Evolutionary conservation across 2,888 invertebrate species (phyloP).

Genomic region (Pheosia gnoma): DNA sequence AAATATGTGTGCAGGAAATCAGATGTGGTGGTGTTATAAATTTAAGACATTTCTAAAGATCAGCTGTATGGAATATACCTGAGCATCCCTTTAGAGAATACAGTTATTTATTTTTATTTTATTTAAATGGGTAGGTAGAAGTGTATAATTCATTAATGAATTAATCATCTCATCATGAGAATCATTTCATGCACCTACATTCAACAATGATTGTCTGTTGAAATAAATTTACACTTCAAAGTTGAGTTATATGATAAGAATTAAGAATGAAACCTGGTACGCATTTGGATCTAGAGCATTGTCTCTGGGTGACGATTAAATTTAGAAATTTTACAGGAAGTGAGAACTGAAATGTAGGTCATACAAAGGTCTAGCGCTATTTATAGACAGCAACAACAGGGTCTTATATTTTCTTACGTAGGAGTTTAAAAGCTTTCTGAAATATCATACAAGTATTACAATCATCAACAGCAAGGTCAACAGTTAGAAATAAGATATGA

Average conservation of each 20-base stretch:
- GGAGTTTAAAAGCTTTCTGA: neutral
- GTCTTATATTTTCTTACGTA: slow-evolving; percentile 10
- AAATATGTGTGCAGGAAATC: too few species aligned
- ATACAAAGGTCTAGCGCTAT: slow-evolving; percentile 66
- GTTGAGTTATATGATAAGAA: slow-evolving; percentile 13
- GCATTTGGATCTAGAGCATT: slow-evolving; percentile 54
- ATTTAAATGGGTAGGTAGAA: neutral
- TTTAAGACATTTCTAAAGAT: too few species aligned
- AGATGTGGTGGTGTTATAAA: too few species aligned
- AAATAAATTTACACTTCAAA: neutral
- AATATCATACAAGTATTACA: neutral
- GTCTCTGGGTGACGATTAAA: slow-evolving; percentile 65
- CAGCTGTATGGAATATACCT: too few species aligned
- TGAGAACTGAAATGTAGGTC: slow-evolving; percentile 66
- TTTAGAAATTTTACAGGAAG: slow-evolving; percentile 72
- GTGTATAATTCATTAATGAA: neutral
- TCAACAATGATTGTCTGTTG: neutral
- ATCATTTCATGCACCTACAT: neutral
- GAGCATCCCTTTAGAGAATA: too few species aligned
- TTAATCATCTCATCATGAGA: neutral
- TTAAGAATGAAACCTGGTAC: slow-evolving; percentile 29
- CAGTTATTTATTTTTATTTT: too few species aligned
- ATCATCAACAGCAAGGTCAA: neutral
- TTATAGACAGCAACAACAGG: slow-evolving; percentile 43
- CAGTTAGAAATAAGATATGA: neutral